Conservation (phyloP, 2,888 invertebrate genomes). For the Nomada flava region DNA sequence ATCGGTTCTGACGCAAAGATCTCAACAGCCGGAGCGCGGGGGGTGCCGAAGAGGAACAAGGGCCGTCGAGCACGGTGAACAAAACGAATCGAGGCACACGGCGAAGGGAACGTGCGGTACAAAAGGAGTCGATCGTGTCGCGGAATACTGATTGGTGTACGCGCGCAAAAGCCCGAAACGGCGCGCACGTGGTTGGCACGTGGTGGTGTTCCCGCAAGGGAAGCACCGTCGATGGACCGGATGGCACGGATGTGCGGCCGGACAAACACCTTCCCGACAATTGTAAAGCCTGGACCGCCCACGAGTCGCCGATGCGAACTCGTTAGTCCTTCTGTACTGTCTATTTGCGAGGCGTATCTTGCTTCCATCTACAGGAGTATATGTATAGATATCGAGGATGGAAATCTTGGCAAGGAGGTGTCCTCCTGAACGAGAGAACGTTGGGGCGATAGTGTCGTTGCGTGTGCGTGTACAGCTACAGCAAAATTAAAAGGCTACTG, state of each 20-base stretch:
- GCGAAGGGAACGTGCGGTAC: slow-evolving; percentile 18
- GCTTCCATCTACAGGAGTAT: neutral
- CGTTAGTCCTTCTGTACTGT: neutral
- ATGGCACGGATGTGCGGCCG: slow-evolving; percentile 43
- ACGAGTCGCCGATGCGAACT: slow-evolving; percentile 22
- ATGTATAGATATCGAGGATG: neutral
- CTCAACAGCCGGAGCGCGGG: neutral
- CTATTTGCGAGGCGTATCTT: slow-evolving; percentile 6
- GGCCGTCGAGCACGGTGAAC: neutral
- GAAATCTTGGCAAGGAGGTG: too few relatives aligned
- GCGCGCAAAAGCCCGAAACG: slow-evolving; percentile 13
- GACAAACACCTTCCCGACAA: slow-evolving; percentile 55
- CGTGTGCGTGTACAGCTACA: too few relatives aligned
- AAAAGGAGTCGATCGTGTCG: slow-evolving; percentile 67
- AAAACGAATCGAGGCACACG: slow-evolving; percentile 8
- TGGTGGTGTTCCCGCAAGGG: slow-evolving; percentile 61
- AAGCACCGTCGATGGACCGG: slow-evolving; percentile 34
- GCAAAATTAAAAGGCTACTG: too few relatives aligned
- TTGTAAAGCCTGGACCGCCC: slow-evolving; percentile 65
- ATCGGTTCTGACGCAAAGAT: slow-evolving; percentile 28
- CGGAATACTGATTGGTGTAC: slow-evolving; percentile 72
- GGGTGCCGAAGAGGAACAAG: neutral
- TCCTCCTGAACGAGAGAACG: too few relatives aligned
- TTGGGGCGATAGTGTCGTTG: too few relatives aligned
- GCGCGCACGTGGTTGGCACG: slow-evolving; percentile 72